Evolutionary conservation across 2,888 invertebrate genomes (phyloP), one percentile per base, ranked within the genome.

Genomic region (Helicoverpa assulta): DNA sequence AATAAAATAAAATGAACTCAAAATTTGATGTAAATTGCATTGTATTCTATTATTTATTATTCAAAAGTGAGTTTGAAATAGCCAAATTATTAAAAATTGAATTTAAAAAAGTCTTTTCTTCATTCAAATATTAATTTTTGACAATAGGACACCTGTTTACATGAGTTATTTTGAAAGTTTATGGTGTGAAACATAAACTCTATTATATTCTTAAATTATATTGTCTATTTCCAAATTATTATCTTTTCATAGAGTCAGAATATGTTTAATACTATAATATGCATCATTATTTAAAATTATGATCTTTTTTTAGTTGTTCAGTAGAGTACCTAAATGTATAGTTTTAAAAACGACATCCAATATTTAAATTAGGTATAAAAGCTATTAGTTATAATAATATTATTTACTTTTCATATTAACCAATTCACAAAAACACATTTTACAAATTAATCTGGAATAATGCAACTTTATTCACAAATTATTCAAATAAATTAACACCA

Each of bases 21-120:
- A 72, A 74, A 67, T 71, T 71, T 68, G 58, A 82, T 74, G 67
- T 65, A 78, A 79, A 77, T 80, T 80, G 73, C 67, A 83, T 47
- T 76, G 64, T 5, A 18, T 76, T 75, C 68, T 59, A 80, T 85
- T 81, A 84, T 72, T 74, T 74, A 70, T 69, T 51, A 63, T 55
- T 33, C 62, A 43, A 67, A 77, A 70, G 40, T 67, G 56, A 47
- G 29, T 70, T 67, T 56, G 50, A 60, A 80, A 63, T 64, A 59
- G 65, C 53, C 58, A 70, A 70, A 69, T 76, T 73, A 68, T 54
- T 70, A 63, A 62, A 67, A 73, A 51, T 70, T 52, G 37, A 57
- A 58, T 63, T 68, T 54, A 76, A 16, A 67, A 43, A 67, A 68
- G 58, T 61, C 67, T 59, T 62, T 5, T 50, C 21, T 8, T 50